Evolutionary conservation across 2,888 invertebrate genomes (phyloP), one percentile per base, ranked within the genome.

Genomic region (Drosophila rellima): DNA sequence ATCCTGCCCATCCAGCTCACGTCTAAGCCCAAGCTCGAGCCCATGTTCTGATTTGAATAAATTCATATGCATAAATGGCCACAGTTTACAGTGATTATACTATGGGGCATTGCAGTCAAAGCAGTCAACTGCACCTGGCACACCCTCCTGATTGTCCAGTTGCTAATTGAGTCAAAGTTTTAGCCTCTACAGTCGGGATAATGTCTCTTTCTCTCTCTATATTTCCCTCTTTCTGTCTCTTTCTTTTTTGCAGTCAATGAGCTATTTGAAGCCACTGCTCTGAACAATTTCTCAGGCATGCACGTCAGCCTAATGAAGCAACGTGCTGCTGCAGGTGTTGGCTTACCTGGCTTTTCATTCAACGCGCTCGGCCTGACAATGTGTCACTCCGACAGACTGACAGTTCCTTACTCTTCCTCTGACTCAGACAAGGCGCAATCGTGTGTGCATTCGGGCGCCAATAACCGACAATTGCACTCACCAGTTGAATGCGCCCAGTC

Each of bases 11-110:
- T 37, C 26, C 26, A 26, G 23, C 23, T 13, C 8, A 17, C 11
- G 23, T 5, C 37, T 20, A 35, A 15, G 52, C 23, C 31, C 18
- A 50, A 10, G 33, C 50, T n/a, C 33, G 20, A 37, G 57, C 31
- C 52, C 51, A 51, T 70, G 57, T 62, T 40, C 69, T 75, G 75
- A 85, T 89, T 89, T 85, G 69, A 85, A 85, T 89, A 85, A 82
- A 84, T 89, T 74, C 82, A 88, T 88, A 89, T 85, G 74, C 88
- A 89, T 84, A 87, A 87, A 87, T 79, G 74, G 61, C 61, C 78
- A 56, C 67, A 77, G 71, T 64, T 74, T 77, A 72, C 56, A 57
- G 50, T 72, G 79, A 70, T 70, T 81, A 74, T 81, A 64, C 82
- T 51, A 45, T 33, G n/a, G 42, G 62, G 62, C 40, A 63, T 31